Evolutionary conservation across 23 tunicate genomes (phyloP), one percentile per base, ranked within the genome.

Genomic region (Trididemnum clinides): DNA sequence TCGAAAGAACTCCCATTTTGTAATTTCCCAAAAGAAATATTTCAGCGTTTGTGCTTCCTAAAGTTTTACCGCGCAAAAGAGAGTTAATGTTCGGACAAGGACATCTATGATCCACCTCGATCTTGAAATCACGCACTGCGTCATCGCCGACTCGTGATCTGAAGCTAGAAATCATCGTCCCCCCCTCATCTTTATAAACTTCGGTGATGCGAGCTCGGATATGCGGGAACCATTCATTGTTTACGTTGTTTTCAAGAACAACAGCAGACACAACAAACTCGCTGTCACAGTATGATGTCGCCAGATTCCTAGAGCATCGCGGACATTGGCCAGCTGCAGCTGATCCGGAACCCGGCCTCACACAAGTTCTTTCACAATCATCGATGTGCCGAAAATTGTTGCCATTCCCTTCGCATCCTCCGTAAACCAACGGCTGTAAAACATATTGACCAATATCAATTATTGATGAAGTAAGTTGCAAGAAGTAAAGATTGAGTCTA

Each of bases 241-340:
- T 58, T 2, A 19, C 58, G 29, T 59, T 28, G 6, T 6, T 7
- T 31, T 12, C 28, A 12, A 28, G 34, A 6, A 82, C 0, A 25
- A 82, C 27, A 15, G 49, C 33, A 26, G 86, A 76, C 38, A 82
- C 1, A 1, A 63, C 85, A 33, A 81, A 81, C 4, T 58, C 85
- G 51, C 31, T 51, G 28, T 35, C 7, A 29, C 86, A 63, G 50
- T 19, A 82, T 0, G 58, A 2, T 58, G 33, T 82, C 1, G 27
- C 76, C 1, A 82, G n/a, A 33, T 82, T 64, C 2, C 23, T 20
- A 28, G 33, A 25, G 76, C 86, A 82, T 23, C 28, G 25, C 0
- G 75, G 59, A 32, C 86, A 82, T 22, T 26, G 19, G n/a, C n/a
- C n/a, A 7, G 3, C 71, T 21, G 39, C 4, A 33, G 29, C 58